Evolutionary conservation across 2,888 invertebrate species (phyloP).

Genomic region (Drosophila macrospina): DNA sequence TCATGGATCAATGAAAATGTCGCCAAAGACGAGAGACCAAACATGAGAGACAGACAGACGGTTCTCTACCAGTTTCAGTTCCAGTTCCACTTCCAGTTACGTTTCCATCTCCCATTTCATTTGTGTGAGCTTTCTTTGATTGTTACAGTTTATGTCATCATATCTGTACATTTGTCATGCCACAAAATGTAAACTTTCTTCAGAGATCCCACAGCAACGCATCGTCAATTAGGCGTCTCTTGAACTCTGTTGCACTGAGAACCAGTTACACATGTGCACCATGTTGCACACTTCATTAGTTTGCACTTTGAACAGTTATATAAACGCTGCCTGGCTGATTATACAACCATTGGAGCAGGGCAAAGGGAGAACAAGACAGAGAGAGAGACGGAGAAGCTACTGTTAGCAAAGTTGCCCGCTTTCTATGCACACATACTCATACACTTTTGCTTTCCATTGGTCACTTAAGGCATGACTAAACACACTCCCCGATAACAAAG

Average conservation of each 20-base stretch:
- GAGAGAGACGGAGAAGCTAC: slow-evolving; percentile 1
- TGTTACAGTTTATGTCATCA: slow-evolving; percentile 78
- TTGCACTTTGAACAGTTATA: slow-evolving; percentile 54
- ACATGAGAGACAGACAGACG: background rate
- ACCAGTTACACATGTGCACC: slow-evolving; percentile 49
- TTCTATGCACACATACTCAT: slow-evolving; percentile 56
- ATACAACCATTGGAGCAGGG: slow-evolving; percentile 26
- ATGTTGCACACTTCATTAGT: slow-evolving; percentile 30
- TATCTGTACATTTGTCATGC: slow-evolving; percentile 67
- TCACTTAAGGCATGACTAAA: slow-evolving; percentile 66
- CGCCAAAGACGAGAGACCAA: slow-evolving; percentile 34
- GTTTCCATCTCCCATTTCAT: slow-evolving; percentile 30
- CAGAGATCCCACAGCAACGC: slow-evolving; percentile 19
- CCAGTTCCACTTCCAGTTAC: slow-evolving; percentile 51
- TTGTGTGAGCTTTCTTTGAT: slow-evolving; percentile 73
- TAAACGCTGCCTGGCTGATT: slow-evolving; percentile 46
- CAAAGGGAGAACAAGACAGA: no score
- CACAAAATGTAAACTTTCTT: slow-evolving; percentile 74
- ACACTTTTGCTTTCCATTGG: slow-evolving; percentile 64
- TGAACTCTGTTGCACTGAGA: slow-evolving; percentile 64
- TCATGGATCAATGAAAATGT: slow-evolving; percentile 66
- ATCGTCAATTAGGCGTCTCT: slow-evolving; percentile 70
- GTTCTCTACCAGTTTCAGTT: no score
- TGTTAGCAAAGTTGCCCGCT: slow-evolving; percentile 55
- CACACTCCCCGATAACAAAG: slow-evolving; percentile 36